Percentiles rank a stretch among this genome's conserved stretches.
These are phyloP conservation scores for Ganaspis brasiliensis DNA, from an alignment of 2,888 invertebrate genomes.

Conservation along the genomic window DNA sequence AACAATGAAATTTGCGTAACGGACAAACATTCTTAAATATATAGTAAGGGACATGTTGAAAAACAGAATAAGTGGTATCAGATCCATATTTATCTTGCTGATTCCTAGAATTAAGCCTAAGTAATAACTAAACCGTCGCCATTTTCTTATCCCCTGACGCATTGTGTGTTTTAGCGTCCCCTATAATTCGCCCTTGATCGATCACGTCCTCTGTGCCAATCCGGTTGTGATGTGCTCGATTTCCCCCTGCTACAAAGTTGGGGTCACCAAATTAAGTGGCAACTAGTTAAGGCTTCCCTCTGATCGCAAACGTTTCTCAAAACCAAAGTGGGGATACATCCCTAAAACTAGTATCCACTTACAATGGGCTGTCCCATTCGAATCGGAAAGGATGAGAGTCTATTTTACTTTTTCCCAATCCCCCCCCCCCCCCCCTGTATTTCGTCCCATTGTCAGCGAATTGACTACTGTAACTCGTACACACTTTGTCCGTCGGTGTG, in stretches of 20 bases:
- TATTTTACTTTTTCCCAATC: background rate
- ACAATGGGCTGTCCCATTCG: conserved; percentile 70
- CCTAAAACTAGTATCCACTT: conserved; percentile 70
- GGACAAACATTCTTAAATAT: background rate
- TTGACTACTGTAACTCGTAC: conserved; percentile 71
- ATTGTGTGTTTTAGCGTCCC: conserved; percentile 7
- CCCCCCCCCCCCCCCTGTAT: background rate
- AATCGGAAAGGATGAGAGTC: conserved; percentile 62
- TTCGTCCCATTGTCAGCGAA: conserved; percentile 71
- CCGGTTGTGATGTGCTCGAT: conserved; percentile 53
- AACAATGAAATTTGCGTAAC: too few species aligned
- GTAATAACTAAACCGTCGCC: conserved; percentile 38
- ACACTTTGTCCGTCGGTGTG: conserved; percentile 44
- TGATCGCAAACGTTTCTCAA: conserved; percentile 48
- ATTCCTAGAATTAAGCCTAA: conserved; percentile 12
- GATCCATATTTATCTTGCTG: conserved; percentile 1
- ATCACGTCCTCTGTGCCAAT: conserved; percentile 58
- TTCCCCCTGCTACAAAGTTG: conserved; percentile 60
- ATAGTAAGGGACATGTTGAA: background rate
- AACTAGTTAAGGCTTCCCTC: conserved; percentile 74
- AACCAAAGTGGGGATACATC: conserved; percentile 55
- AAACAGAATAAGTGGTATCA: conserved; percentile 35
- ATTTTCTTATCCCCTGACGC: conserved; percentile 16
- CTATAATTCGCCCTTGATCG: conserved; percentile 56
- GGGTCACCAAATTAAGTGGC: conserved; percentile 78